A percentile compares a stretch with the other conserved stretches of the same genome.
phyloP scores from a whole-genome alignment of 2,797 vertebrate species.

The Lerista edwardsae region DNA sequence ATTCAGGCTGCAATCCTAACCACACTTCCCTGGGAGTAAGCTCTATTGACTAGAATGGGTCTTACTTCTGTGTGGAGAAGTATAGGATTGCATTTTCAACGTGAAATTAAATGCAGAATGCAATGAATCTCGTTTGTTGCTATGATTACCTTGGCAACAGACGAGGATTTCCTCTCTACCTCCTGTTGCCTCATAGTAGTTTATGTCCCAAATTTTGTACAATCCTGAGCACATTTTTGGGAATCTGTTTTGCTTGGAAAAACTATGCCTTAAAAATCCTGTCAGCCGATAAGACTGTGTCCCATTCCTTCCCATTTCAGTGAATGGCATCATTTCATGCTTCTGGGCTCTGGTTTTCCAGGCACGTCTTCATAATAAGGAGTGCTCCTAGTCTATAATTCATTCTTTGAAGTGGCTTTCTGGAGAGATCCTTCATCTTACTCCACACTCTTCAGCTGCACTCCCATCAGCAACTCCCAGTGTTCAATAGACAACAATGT shows the following conservation, averaged over 20 bases:
- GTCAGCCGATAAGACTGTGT: constrained; percentile 42
- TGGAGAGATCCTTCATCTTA: constrained; percentile 41
- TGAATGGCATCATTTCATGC: constrained; percentile 60
- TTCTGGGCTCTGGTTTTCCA: constrained; percentile 50
- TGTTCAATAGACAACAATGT: constrained; percentile 1
- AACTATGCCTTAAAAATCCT: constrained; percentile 20
- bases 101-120: too few species aligned
- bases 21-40: too few species aligned
- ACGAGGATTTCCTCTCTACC: neutral
- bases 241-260: neutral
- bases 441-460: constrained; percentile 15
- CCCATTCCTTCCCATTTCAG: constrained; percentile 20
- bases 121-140: neutral
- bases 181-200: neutral
- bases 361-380: constrained; percentile 54
- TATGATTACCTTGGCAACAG: neutral
- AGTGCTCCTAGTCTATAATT: constrained; percentile 39
- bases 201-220: neutral
- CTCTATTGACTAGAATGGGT: too few species aligned
- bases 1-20: too few species aligned
- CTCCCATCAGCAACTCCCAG: constrained; percentile 19
- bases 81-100: too few species aligned
- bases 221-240: neutral
- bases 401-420: constrained; percentile 42
- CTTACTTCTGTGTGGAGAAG: too few species aligned